These are phyloP conservation scores for Nomada hirtipes DNA, from an alignment of 2,888 invertebrate genomes.

Conservation along the genomic window DNA sequence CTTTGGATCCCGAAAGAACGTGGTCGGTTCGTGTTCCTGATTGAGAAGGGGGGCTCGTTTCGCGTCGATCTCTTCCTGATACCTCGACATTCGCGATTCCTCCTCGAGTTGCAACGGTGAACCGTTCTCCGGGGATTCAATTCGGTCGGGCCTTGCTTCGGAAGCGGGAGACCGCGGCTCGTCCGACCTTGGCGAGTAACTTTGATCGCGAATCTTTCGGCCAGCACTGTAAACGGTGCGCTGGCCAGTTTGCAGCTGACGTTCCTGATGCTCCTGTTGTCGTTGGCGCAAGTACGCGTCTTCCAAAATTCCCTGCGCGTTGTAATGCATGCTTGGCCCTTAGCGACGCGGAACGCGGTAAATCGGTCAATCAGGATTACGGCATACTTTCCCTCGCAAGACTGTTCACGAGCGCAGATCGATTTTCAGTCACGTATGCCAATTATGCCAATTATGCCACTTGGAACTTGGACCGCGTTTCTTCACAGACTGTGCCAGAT, in stretches of 20 bases:
- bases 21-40: slow-evolving; percentile 39
- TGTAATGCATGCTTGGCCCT: slow-evolving; percentile 79
- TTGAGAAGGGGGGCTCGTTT: slow-evolving; percentile 56
- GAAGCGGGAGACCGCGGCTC: slow-evolving; percentile 65
- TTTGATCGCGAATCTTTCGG: slow-evolving; percentile 71
- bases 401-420: not conserved
- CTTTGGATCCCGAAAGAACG: slow-evolving; percentile 58
- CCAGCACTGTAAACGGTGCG: slow-evolving; percentile 61
- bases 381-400: not conserved
- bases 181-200: slow-evolving; percentile 72
- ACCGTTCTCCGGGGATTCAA: slow-evolving; percentile 58
- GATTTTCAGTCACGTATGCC: not conserved
- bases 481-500: not conserved
- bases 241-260: not conserved
- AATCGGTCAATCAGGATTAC: slow-evolving; percentile 53
- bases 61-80: slow-evolving; percentile 63
- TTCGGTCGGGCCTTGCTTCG: slow-evolving; percentile 34
- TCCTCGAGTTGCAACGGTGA: slow-evolving; percentile 65
- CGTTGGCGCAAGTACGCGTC: slow-evolving; percentile 71
- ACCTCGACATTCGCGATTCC: slow-evolving; percentile 59
- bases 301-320: slow-evolving; percentile 76
- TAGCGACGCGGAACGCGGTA: not conserved
- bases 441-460: slow-evolving; percentile 7
- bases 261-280: slow-evolving; percentile 35
- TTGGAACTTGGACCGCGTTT: not conserved